Percentiles rank a stretch among this genome's conserved stretches.
Evolutionary conservation across 2,797 vertebrate species (phyloP).

Genomic region (Urosaurus nigricauda): DNA sequence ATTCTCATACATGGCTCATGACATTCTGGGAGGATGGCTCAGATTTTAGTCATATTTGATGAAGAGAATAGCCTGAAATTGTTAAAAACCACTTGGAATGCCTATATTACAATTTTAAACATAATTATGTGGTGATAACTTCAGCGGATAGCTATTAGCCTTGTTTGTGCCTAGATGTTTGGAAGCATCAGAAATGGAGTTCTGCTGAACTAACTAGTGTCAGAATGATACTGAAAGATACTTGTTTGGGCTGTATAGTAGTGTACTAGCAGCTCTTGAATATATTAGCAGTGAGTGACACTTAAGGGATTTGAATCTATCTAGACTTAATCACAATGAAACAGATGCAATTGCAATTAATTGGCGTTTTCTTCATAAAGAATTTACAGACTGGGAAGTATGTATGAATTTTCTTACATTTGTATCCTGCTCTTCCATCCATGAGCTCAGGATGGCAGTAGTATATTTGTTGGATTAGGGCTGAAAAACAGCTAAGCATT

Average conservation of each 20-base stretch:
- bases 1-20: background rate
- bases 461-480: background rate
- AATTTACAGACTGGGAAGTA: background rate
- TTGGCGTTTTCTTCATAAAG: background rate
- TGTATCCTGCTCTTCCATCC: background rate
- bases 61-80: background rate
- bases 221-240: background rate
- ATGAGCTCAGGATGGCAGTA: slow-evolving; percentile 20
- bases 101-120: background rate
- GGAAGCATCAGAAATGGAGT: background rate
- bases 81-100: background rate
- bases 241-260: slow-evolving; percentile 18
- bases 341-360: background rate
- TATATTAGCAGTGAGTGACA: slow-evolving; percentile 5
- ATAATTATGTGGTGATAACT: background rate
- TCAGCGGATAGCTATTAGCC: background rate
- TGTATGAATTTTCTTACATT: background rate
- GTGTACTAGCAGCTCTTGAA: slow-evolving; percentile 7
- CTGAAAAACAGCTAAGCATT: slow-evolving; percentile 28
- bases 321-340: background rate
- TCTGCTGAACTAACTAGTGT: background rate
- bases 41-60: background rate
- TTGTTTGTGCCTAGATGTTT: too few species aligned
- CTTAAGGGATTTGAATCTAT: background rate
- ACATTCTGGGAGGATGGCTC: background rate